Evolutionary conservation across 2,888 invertebrate genomes (phyloP).

Genomic region (Drosophila nr. medialis): DNA sequence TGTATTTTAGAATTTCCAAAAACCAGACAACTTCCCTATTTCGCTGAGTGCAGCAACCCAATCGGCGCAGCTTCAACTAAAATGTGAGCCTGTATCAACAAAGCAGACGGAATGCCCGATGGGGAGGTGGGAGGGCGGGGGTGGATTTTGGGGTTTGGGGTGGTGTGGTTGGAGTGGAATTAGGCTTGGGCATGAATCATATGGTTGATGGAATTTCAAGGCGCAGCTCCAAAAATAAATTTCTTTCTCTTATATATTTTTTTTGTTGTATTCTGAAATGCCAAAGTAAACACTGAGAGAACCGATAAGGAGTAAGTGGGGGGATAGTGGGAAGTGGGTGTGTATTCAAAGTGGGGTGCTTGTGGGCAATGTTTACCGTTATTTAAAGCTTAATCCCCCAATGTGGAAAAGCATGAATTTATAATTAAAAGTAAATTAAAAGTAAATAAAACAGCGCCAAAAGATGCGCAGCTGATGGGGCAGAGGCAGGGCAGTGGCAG

Average conservation of each 20-base stretch:
- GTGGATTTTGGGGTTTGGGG: neutral
- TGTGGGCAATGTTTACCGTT: conserved; percentile 67
- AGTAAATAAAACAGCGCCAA: conserved; percentile 73
- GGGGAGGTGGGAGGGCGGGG: neutral
- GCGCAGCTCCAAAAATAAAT: conserved; percentile 55
- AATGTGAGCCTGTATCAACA: conserved; percentile 67
- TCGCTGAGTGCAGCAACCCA: neutral
- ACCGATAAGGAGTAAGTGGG: conserved; percentile 12
- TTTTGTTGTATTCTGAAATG: conserved; percentile 42
- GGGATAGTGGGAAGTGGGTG: neutral
- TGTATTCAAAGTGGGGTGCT: conserved; percentile 1
- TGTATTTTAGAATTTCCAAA: neutral
- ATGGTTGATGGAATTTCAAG: conserved; percentile 65
- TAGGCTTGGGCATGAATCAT: conserved; percentile 45
- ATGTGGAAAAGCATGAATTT: conserved; percentile 77
- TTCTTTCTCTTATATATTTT: neutral
- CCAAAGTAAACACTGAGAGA: conserved; percentile 49
- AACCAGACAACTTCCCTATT: neutral
- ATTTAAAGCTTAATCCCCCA: conserved; percentile 79
- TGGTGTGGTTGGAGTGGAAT: neutral
- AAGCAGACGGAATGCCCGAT: conserved; percentile 1
- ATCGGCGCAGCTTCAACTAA: conserved; percentile 11
- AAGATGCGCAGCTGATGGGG: conserved; percentile 41
- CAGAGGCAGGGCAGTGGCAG: neutral
- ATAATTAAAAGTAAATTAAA: conserved; percentile 81